Conservation (phyloP, 30 jellyfish, hydroid and myxozoan genomes). For the Aurelia sp. region DNA sequence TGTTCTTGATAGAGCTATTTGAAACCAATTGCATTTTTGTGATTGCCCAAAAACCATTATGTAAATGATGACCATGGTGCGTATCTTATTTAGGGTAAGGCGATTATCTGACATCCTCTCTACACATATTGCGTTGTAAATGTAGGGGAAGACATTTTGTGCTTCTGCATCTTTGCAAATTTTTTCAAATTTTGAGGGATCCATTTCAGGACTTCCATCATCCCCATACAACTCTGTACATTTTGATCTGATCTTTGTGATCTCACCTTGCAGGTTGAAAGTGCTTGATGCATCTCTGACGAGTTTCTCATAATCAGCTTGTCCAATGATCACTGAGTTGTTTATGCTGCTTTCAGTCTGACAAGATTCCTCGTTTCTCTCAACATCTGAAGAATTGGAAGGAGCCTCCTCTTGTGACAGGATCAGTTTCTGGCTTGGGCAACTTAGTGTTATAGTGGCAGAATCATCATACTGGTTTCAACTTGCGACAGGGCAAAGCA, state of each 20-base stretch:
- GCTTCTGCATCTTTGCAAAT: slow-evolving; percentile 40
- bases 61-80: neutral
- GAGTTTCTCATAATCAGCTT: slow-evolving; percentile 14
- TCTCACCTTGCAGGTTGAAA: slow-evolving; percentile 15
- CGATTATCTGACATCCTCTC: slow-evolving; percentile 39
- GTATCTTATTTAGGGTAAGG: slow-evolving; percentile 12
- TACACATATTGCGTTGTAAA: slow-evolving; percentile 17
- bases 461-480: neutral
- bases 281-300: slow-evolving; percentile 11
- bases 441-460: neutral
- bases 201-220: slow-evolving; percentile 60
- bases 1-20: slow-evolving; percentile 41
- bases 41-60: slow-evolving; percentile 24
- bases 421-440: slow-evolving; percentile 1
- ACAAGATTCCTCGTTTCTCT: neutral
- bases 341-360: slow-evolving; percentile 1
- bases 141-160: slow-evolving; percentile 10
- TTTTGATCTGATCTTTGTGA: slow-evolving; percentile 16
- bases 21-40: slow-evolving; percentile 39
- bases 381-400: too few species aligned
- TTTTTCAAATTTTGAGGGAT: slow-evolving; percentile 21
- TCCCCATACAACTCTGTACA: slow-evolving; percentile 44
- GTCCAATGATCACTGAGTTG: neutral
- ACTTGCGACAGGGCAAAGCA: neutral
- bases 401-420: too few species aligned